phyloP scores from a whole-genome alignment of 2,113 vertebrate species.

The Neogobius melanostomus region DNA sequence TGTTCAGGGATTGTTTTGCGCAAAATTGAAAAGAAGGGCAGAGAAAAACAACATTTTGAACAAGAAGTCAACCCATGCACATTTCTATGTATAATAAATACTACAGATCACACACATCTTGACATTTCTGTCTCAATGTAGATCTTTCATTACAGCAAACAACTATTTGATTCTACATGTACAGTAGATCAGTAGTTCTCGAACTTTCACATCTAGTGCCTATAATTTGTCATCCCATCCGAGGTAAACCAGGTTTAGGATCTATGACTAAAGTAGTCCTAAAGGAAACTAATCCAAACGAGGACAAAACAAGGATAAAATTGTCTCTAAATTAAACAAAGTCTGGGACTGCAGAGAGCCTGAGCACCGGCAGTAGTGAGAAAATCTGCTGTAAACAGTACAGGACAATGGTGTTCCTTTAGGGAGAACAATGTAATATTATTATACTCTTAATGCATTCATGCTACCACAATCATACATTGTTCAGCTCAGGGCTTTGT shows the following conservation, averaged over 20 bases:
- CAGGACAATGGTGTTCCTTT: background rate
- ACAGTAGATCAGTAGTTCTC: too few relatives aligned
- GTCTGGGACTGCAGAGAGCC: too few relatives aligned
- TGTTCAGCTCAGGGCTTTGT: background rate
- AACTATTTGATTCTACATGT: too few relatives aligned
- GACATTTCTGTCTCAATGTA: background rate
- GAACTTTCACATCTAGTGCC: too few relatives aligned
- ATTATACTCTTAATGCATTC: background rate
- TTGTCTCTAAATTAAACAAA: too few relatives aligned
- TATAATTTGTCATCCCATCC: too few relatives aligned
- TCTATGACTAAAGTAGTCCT: too few relatives aligned
- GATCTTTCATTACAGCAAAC: background rate
- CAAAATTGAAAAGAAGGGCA: constrained; percentile 23
- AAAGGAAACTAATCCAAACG: too few relatives aligned
- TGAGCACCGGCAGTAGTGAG: too few relatives aligned
- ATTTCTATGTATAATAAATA: background rate
- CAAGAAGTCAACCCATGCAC: background rate
- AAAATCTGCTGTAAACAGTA: background rate
- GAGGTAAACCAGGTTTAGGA: too few relatives aligned
- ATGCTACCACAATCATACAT: background rate
- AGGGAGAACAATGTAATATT: background rate
- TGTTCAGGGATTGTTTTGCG: constrained; percentile 43
- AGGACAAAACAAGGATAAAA: too few relatives aligned
- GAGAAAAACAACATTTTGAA: constrained; percentile 11
- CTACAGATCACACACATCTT: background rate